A percentile compares a stretch with the other conserved stretches of the same genome.
phyloP scores from a whole-genome alignment of 2,888 invertebrate species.

The Xylophagus ater region DNA sequence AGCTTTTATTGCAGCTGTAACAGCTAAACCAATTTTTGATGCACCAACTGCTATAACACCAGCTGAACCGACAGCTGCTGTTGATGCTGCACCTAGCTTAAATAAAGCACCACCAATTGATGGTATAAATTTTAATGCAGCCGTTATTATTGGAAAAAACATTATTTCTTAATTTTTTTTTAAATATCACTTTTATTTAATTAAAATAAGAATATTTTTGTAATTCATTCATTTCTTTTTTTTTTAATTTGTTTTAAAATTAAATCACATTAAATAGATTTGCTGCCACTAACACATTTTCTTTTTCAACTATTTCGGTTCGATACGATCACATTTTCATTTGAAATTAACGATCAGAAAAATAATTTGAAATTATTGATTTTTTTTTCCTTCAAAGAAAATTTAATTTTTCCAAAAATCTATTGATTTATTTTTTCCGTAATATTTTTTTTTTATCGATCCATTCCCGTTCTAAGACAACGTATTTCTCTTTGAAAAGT shows the following conservation, averaged over 20 bases:
- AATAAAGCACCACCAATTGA: slow-evolving; percentile 31
- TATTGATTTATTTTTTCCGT: no score
- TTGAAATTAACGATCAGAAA: background rate
- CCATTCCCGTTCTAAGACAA: no score
- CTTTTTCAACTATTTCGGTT: background rate
- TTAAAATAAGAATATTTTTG: slow-evolving; percentile 1
- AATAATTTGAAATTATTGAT: background rate
- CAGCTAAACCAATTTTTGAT: slow-evolving; percentile 31
- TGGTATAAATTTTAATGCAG: slow-evolving; percentile 27
- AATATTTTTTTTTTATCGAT: no score
- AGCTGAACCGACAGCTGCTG: slow-evolving; percentile 22
- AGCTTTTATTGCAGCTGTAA: slow-evolving; percentile 57
- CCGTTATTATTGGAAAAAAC: slow-evolving; percentile 29
- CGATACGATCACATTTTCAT: background rate
- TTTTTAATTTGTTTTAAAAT: background rate
- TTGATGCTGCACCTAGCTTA: slow-evolving; percentile 34
- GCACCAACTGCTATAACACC: slow-evolving; percentile 39
- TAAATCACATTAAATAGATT: background rate
- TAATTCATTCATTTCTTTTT: background rate
- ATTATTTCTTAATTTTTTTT: slow-evolving; percentile 23
- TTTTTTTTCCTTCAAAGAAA: background rate
- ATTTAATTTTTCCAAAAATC: background rate
- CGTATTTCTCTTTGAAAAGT: no score
- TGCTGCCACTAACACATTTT: background rate
- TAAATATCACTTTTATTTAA: slow-evolving; percentile 9